Base-by-base conservation (phyloP, 2,113 vertebrate species). In the Eupsittula cactorum region DNA sequence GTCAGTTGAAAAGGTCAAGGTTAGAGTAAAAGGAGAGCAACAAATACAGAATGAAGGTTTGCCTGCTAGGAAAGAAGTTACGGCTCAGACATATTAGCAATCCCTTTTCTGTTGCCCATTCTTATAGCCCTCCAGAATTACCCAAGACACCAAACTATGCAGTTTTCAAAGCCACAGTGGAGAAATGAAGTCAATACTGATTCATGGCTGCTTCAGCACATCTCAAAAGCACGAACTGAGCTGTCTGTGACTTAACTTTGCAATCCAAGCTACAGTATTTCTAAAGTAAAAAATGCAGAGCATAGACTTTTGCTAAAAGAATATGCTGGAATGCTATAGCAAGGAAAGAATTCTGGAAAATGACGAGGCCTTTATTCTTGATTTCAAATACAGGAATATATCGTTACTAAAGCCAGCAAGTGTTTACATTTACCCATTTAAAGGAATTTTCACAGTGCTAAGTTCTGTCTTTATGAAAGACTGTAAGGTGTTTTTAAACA, bases 1-100 rank as follows among this genome's bases (percentile, higher is more conserved):
- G 35, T 23, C 79, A 63, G 29, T 23, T 84, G 65, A 46, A 93
- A 95, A 95, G 92, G 64, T 84, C 73, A 91, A 92, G 83, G 65
- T 83, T 63, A 60, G 70, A 84, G 18, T 49, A n/a, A 86, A 92
- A 60, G 47, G 13, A 41, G 18, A 82, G 28, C 46, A 88, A 59
- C 67, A 83, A 89, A 93, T 44, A 50, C 0, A 2, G 39, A 65
- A 50, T 11, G 60, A 84, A 86, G 28, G 18, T 74, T 59, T 93
- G 13, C 50, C 47, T 90, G 1, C 1, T 5, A 88, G 42, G 52
- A 68, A 90, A 57, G 24, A 76, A 29, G 11, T 73, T 44, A 63
- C 1, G 5, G n/a, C 13, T 67, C 31, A 52, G 25, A 78, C 70
- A 39, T 7, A 70, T 31, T 3, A 93, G 10, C 37, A 33, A 24